phyloP scores from a whole-genome alignment of 2,113 vertebrate species.

The Siphamia tubifer region DNA sequence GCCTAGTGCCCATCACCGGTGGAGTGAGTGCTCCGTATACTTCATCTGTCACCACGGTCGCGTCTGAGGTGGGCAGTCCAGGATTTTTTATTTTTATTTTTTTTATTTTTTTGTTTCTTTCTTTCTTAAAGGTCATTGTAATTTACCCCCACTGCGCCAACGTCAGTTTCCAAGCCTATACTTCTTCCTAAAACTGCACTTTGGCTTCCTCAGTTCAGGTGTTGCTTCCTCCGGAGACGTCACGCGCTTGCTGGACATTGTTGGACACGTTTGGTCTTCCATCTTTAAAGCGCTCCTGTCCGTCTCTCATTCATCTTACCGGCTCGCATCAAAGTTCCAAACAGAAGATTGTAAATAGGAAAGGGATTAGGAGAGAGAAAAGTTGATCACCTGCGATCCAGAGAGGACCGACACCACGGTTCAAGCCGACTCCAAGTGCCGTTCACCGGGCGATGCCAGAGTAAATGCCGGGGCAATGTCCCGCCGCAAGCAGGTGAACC shows the following conservation, averaged over 20 bases:
- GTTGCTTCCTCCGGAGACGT: constrained; percentile 43
- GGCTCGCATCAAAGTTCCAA: constrained; percentile 38
- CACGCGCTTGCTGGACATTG: constrained; percentile 54
- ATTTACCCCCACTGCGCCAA: constrained; percentile 19
- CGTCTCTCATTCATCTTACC: constrained; percentile 13
- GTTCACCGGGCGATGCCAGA: constrained; percentile 98
- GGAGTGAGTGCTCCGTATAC: constrained; percentile 53
- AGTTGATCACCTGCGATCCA: constrained; percentile 58
- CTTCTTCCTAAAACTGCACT: constrained; percentile 46
- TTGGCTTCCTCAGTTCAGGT: constrained; percentile 64
- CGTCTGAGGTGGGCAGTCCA: constrained; percentile 62
- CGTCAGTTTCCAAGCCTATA: neutral
- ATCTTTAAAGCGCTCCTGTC: constrained; percentile 34
- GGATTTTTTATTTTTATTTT: constrained; percentile 55
- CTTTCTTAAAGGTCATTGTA: constrained; percentile 24
- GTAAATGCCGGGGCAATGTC: constrained; percentile 99
- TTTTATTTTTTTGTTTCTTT: neutral
- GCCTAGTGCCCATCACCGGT: constrained; percentile 21
- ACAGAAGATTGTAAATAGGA: constrained; percentile 21
- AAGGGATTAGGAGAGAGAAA: constrained; percentile 43
- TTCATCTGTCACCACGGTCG: constrained; percentile 52
- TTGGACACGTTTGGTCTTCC: constrained; percentile 44
- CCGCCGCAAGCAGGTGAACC: constrained; percentile 99
- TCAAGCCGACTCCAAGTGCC: constrained; percentile 84
- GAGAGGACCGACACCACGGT: constrained; percentile 79